phyloP scores from a whole-genome alignment of 2,113 vertebrate species.

The Micromys minutus region DNA sequence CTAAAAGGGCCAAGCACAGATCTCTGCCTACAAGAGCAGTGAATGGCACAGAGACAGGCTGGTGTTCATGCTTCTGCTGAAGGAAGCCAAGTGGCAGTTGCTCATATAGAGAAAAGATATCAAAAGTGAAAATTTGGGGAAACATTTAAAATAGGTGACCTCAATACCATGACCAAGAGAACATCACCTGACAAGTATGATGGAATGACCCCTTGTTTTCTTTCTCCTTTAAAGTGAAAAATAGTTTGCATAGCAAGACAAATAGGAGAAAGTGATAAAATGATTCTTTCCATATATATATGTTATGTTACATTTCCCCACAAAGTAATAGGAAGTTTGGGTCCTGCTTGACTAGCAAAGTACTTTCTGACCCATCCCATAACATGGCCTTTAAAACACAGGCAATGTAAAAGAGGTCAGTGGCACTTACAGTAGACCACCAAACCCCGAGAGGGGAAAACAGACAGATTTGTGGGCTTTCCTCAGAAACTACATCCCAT shows the following conservation, averaged over 20 bases:
- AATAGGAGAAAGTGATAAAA: slow-evolving; percentile 29
- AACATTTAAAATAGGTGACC: slow-evolving; percentile 16
- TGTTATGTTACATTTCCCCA: slow-evolving; percentile 21
- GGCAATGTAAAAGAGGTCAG: background rate
- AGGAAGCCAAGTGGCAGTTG: background rate
- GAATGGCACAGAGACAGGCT: background rate
- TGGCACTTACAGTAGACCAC: background rate
- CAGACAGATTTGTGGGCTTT: background rate
- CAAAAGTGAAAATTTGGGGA: slow-evolving; percentile 32
- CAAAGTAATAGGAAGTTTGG: background rate
- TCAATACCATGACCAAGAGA: background rate
- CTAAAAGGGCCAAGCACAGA: background rate
- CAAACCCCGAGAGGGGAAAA: background rate
- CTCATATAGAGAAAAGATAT: background rate
- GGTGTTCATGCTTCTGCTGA: background rate
- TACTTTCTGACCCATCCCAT: slow-evolving; percentile 4
- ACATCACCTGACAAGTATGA: background rate
- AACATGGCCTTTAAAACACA: slow-evolving; percentile 24
- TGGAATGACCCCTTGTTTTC: background rate
- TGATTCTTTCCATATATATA: background rate
- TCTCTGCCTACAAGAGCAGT: background rate
- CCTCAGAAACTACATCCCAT: background rate
- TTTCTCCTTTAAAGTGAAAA: background rate
- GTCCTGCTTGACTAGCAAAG: background rate
- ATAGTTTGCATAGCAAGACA: background rate